phyloP scores from a whole-genome alignment of 2,888 invertebrate genomes.

The Hydriomena furcata region DNA sequence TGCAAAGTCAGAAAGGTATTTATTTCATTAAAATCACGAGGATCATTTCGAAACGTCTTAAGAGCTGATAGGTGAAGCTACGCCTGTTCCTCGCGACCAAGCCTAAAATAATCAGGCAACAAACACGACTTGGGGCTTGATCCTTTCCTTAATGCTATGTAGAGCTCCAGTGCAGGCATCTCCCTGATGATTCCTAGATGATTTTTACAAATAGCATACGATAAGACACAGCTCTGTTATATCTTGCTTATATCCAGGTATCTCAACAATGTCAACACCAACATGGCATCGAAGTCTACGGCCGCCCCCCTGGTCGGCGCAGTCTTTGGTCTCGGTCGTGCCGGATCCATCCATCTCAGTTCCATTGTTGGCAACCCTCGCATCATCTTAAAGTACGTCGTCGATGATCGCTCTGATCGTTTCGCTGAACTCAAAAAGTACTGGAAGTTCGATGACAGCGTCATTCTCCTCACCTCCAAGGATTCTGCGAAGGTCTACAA shows the following conservation, averaged over 20 bases:
- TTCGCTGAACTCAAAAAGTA: constrained; percentile 71
- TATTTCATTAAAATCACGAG: no score
- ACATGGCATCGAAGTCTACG: constrained; percentile 40
- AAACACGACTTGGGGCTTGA: no score
- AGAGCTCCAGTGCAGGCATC: no score
- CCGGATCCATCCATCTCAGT: constrained; percentile 84
- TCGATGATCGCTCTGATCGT: constrained; percentile 77
- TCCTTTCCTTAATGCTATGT: no score
- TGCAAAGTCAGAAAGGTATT: no score
- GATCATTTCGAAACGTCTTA: no score
- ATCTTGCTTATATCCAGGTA: constrained; percentile 53
- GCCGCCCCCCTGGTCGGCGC: constrained; percentile 69
- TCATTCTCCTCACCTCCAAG: constrained; percentile 72
- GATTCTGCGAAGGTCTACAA: constrained; percentile 75
- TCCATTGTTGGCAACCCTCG: constrained; percentile 76
- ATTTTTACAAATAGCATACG: no score
- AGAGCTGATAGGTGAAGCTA: no score
- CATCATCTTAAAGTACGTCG: constrained; percentile 78
- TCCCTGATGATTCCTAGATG: no score
- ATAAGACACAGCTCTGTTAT: no score
- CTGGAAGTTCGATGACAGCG: constrained; percentile 74
- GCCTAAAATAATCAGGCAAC: no score
- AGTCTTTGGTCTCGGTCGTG: constrained; percentile 84
- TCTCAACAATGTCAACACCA: constrained; percentile 58
- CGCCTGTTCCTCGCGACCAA: no score